Conservation (phyloP, 2,888 invertebrate genomes). For the Abrostola tripartita region DNA sequence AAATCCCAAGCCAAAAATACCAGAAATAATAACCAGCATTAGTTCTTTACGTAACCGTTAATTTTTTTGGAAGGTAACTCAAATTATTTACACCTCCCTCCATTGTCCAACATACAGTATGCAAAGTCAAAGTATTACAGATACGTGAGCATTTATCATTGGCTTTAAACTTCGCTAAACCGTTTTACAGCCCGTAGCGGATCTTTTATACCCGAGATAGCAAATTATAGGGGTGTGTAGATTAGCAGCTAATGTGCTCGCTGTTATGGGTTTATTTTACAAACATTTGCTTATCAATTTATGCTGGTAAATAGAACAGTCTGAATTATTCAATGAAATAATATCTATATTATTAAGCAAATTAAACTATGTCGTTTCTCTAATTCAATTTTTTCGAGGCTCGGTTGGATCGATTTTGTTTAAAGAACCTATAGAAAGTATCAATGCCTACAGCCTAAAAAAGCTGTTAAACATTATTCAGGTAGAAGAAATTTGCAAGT, state of each 20-base stretch:
- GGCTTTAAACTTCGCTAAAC: constrained; percentile 42
- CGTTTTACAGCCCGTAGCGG: constrained; percentile 31
- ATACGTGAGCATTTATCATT: constrained; percentile 28
- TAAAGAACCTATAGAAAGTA: too few relatives aligned
- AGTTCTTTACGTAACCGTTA: background rate
- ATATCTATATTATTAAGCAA: background rate
- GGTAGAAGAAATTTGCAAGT: too few relatives aligned
- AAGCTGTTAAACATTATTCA: too few relatives aligned
- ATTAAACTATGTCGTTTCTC: background rate
- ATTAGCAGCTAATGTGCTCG: constrained; percentile 35
- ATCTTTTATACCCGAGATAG: constrained; percentile 45
- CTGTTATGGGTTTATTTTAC: constrained; percentile 11
- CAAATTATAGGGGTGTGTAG: constrained; percentile 43
- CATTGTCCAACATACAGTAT: constrained; percentile 10
- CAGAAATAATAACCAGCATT: too few relatives aligned
- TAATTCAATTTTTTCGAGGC: too few relatives aligned
- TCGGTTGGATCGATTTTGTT: too few relatives aligned
- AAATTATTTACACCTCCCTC: constrained; percentile 17
- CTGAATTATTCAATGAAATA: too few relatives aligned
- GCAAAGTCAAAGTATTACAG: constrained; percentile 10
- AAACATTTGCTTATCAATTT: constrained; percentile 36
- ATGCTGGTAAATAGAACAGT: constrained; percentile 12
- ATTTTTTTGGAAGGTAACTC: background rate
- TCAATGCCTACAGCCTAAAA: too few relatives aligned
- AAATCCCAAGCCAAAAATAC: too few relatives aligned